These are phyloP conservation scores for Drosophila novamexicana DNA, from an alignment of 1,140 invertebrate genomes.

Conservation along the genomic window DNA sequence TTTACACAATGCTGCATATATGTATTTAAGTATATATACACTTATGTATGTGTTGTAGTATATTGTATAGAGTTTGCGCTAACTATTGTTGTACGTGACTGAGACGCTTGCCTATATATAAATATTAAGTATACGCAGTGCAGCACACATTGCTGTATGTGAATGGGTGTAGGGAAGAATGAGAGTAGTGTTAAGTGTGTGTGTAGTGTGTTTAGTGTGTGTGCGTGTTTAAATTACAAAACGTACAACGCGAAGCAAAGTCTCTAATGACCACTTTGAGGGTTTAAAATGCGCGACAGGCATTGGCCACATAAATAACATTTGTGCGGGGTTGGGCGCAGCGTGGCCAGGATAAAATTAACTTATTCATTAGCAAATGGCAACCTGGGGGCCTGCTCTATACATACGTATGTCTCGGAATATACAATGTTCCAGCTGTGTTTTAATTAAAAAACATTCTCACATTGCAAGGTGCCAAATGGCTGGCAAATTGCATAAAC, in stretches of 20 bases:
- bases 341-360: slow-evolving; percentile 61
- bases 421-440: slow-evolving; percentile 25
- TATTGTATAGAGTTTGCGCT: slow-evolving; percentile 40
- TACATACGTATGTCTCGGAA: not conserved
- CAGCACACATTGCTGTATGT: slow-evolving; percentile 36
- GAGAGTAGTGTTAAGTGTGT: slow-evolving; percentile 2
- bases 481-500: slow-evolving; percentile 68
- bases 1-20: slow-evolving; percentile 55
- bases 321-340: slow-evolving; percentile 1
- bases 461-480: slow-evolving; percentile 73
- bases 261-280: slow-evolving; percentile 81
- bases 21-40: slow-evolving; percentile 35
- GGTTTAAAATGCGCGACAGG: slow-evolving; percentile 79
- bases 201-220: slow-evolving; percentile 3
- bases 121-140: slow-evolving; percentile 76
- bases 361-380: slow-evolving; percentile 82
- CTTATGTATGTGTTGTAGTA: slow-evolving; percentile 13
- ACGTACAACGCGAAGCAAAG: slow-evolving; percentile 70
- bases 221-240: slow-evolving; percentile 54
- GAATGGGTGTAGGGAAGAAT: slow-evolving; percentile 1
- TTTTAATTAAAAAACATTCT: slow-evolving; percentile 57
- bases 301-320: slow-evolving; percentile 75
- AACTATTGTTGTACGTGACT: slow-evolving; percentile 66
- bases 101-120: slow-evolving; percentile 46
- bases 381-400: slow-evolving; percentile 54